A percentile compares a stretch with the other conserved stretches of the same genome.
Evolutionary conservation across 2,888 invertebrate genomes (phyloP).

Genomic region (Temnothorax rugatulus): DNA sequence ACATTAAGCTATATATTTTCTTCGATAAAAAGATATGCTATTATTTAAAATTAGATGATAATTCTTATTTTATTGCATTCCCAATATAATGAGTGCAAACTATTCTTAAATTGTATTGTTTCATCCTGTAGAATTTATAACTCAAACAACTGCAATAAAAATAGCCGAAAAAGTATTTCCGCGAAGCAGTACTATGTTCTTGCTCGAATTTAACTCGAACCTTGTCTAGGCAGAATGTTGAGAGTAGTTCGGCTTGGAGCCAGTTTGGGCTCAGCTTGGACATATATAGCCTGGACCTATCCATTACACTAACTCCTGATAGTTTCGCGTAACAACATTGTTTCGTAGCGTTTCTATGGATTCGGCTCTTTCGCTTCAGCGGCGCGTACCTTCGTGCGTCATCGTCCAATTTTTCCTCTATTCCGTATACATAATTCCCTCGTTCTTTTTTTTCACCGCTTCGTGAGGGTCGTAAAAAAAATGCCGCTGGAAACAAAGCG

Average conservation of each 20-base stretch:
- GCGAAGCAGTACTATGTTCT: not conserved
- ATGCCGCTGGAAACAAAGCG: constrained; percentile 55
- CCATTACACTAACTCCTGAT: constrained; percentile 8
- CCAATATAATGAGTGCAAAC: not conserved
- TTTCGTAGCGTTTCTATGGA: constrained; percentile 7
- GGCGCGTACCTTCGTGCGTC: constrained; percentile 10
- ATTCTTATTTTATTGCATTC: not conserved
- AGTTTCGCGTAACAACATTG: constrained; percentile 30
- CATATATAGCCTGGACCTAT: constrained; percentile 25
- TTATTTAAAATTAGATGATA: not conserved
- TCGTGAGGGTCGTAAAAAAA: constrained; percentile 52
- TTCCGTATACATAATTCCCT: constrained; percentile 71
- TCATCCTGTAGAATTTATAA: not conserved
- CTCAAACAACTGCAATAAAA: not conserved
- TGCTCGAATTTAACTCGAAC: constrained; percentile 10
- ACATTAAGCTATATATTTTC: not conserved
- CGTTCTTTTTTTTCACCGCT: not conserved
- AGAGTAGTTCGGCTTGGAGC: constrained; percentile 8
- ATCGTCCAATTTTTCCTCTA: constrained; percentile 61
- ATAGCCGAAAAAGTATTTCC: not conserved
- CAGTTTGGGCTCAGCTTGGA: constrained; percentile 1
- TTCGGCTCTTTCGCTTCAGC: not conserved
- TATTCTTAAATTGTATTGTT: not conserved
- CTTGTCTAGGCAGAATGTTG: not conserved
- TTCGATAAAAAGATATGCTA: not conserved